Conservation (phyloP, 2,888 invertebrate genomes). For the Lathronympha strigana region DNA sequence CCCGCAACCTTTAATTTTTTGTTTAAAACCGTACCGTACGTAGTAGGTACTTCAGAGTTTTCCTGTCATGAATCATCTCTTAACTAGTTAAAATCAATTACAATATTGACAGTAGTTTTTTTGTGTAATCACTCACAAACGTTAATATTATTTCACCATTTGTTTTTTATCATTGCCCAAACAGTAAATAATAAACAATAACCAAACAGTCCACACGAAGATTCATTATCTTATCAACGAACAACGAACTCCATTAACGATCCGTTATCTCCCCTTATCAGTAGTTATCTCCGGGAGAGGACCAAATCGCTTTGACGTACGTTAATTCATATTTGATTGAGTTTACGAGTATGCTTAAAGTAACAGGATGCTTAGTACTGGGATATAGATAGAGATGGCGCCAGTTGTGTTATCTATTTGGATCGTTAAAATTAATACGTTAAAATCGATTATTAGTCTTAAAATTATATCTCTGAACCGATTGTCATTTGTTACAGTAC, state of each 20-base stretch:
- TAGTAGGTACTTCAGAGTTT: too few relatives aligned
- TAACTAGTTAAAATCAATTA: too few relatives aligned
- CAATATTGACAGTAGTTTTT: too few relatives aligned
- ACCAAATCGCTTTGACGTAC: conserved; percentile 61
- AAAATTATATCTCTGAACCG: too few relatives aligned
- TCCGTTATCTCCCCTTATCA: conserved; percentile 68
- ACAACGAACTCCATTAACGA: conserved; percentile 70
- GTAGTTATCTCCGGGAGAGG: conserved; percentile 63
- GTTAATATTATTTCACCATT: background rate
- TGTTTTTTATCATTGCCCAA: background rate
- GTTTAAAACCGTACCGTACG: too few relatives aligned
- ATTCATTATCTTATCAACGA: conserved; percentile 74
- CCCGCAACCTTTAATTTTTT: too few relatives aligned
- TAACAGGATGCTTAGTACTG: conserved; percentile 7
- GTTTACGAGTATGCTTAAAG: conserved; percentile 2
- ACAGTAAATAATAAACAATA: conserved; percentile 35
- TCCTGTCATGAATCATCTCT: too few relatives aligned
- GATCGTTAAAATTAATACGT: background rate
- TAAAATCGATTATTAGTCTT: background rate
- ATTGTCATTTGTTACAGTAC: too few relatives aligned
- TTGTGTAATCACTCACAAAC: background rate
- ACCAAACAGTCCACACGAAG: conserved; percentile 55
- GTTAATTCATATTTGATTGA: conserved; percentile 63
- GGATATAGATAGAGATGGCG: conserved; percentile 27
- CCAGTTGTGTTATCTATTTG: conserved; percentile 8